Conservation (phyloP, 2,888 invertebrate species). For the Drosophila hamatofila region DNA sequence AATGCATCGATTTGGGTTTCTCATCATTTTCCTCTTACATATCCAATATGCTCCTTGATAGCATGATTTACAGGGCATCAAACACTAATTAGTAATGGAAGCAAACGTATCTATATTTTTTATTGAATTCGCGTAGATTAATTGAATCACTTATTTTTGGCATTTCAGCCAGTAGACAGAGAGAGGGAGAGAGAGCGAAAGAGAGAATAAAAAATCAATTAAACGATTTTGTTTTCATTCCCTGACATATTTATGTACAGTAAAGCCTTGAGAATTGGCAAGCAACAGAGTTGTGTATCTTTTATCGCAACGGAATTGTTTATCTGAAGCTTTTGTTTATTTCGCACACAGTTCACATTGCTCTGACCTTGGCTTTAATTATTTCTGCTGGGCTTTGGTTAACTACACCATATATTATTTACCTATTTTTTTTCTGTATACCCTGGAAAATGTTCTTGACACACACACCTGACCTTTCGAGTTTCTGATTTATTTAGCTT, state of each 20-base stretch:
- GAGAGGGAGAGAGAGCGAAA: not conserved
- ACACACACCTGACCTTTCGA: slow-evolving; percentile 46
- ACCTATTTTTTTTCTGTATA: not conserved
- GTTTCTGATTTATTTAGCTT: slow-evolving; percentile 17
- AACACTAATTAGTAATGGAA: slow-evolving; percentile 69
- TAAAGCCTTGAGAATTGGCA: slow-evolving; percentile 18
- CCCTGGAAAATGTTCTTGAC: slow-evolving; percentile 67
- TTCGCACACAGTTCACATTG: slow-evolving; percentile 37
- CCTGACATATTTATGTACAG: slow-evolving; percentile 27
- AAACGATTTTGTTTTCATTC: slow-evolving; percentile 10
- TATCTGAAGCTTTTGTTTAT: slow-evolving; percentile 49
- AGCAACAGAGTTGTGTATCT: slow-evolving; percentile 11
- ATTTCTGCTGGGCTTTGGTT: slow-evolving; percentile 48
- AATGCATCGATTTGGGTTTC: not conserved
- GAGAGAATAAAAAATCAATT: slow-evolving; percentile 46
- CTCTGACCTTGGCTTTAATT: slow-evolving; percentile 71
- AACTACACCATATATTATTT: slow-evolving; percentile 9
- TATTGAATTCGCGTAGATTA: slow-evolving; percentile 50
- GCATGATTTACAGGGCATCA: slow-evolving; percentile 29
- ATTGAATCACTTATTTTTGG: slow-evolving; percentile 51
- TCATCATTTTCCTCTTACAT: not conserved
- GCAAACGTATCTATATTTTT: slow-evolving; percentile 46
- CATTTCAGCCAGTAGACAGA: slow-evolving; percentile 20
- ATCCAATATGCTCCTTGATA: not conserved
- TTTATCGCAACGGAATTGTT: slow-evolving; percentile 42